Base-by-base conservation (phyloP, 2,888 invertebrate species). In the Aphidoletes aphidimyza region DNA sequence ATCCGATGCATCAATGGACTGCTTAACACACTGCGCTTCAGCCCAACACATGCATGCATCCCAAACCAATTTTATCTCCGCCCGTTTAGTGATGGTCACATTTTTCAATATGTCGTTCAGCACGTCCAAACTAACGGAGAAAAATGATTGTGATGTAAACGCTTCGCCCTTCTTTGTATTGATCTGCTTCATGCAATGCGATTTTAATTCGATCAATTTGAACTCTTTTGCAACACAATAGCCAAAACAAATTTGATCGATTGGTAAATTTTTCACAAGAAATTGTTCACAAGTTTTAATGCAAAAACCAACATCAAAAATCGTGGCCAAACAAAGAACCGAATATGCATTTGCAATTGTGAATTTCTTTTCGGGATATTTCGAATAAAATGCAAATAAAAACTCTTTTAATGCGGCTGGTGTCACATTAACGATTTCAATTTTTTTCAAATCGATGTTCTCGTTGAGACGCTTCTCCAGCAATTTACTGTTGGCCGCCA, bases 11-110 rank as follows among this genome's bases (percentile, higher is more conserved):
- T 69, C 69, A 0, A 30, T 69, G 3, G 69, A 26, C 34, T 30
- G 69, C 17, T 19, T 30, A 69, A 30, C 14, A 14, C 69, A 69
- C 17, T 69, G 69, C 14, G 11, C n/a, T 17, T 69, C 30, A 14
- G 69, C 69, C 69, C 69, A 69, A 1, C 9, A 1, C 69, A 69
- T 69, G 34, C 69, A 69, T 30, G 69, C 69, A 69, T 69, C n/a
- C 69, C 69, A 69, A 30, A 69, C 14, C 30, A 30, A 3, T 69
- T 11, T 30, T 2, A 69, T 69, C 3, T 69, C 69, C 5, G 26
- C 69, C 1, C 14, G 30, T 30, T 69, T 2, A 14, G 26, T 34
- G 1, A 69, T 17, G 30, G 69, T 69, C 14, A 69, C 2, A 69
- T 69, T 26, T 5, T 69, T n/a, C 69, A 69, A 30, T 30, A 69